Base-by-base conservation (phyloP, 2,113 vertebrate genomes). In the Heterocephalus glaber region DNA sequence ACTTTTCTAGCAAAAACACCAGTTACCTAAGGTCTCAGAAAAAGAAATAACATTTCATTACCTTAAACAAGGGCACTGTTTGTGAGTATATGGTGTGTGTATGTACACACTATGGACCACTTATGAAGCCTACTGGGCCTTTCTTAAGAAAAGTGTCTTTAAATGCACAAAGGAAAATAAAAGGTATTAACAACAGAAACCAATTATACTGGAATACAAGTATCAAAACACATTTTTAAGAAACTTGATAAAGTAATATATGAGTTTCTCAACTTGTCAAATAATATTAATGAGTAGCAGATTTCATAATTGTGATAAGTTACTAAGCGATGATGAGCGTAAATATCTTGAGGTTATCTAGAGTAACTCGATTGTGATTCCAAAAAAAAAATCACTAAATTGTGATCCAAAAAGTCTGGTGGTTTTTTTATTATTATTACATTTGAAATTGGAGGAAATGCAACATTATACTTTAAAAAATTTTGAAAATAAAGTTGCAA, bases 401-500 rank as follows among this genome's bases (percentile, higher is more conserved):
- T n/a, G 5, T 56, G 41, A 86, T 26, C 88, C 52, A 8, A 74
- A 72, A 38, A 87, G 61, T 87, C 81, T 14, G n/a, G 16, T 63
- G 28, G 28, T 61, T 8, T 61, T 61, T 5, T 28, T 61, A 30
- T 63, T 63, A 28, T 63, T 70, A 83, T 44, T 74, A 70, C 9
- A 77, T 35, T 76, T 66, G 65, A 47, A 95, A 12, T 8, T 63
- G 20, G 3, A 83, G 38, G 79, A 92, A 79, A 83, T 63, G 17
- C 1, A n/a, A 54, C 44, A 9, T 93, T 82, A 86, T 70, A 60
- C 47, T 66, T 70, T 47, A 52, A 30, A 84, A 24, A 13, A 20
- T 70, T 35, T 44, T 41, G 26, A 95, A 95, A 95, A 96, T 74
- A 70, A 83, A 86, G 61, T 72, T 72, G 66, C 30, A 35, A 72